phyloP scores from a whole-genome alignment of 92 coral and sea anemone species.

The Umimayanthus kanabou region DNA sequence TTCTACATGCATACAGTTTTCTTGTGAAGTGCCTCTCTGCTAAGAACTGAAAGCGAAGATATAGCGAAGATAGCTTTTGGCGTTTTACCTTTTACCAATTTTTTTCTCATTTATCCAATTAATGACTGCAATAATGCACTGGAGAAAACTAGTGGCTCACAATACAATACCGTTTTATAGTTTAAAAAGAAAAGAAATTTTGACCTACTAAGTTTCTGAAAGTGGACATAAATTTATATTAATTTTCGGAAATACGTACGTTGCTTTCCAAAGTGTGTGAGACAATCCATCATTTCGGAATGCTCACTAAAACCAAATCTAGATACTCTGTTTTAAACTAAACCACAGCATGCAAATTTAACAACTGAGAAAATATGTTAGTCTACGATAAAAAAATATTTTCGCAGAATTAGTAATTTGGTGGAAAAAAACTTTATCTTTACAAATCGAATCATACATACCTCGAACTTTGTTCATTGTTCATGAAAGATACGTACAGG shows the following conservation, averaged over 20 bases:
- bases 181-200: neutral
- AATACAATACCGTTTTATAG: neutral
- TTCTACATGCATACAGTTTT: neutral
- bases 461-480: conserved; percentile 15
- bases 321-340: neutral
- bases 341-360: neutral
- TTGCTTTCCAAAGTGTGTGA: neutral
- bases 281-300: neutral
- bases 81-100: no score
- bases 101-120: neutral
- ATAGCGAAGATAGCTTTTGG: neutral
- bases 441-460: neutral
- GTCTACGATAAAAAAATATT: neutral
- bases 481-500: neutral
- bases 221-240: no score
- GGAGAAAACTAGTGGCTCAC: neutral
- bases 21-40: neutral
- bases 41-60: neutral
- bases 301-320: neutral
- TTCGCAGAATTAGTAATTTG: neutral
- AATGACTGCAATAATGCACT: no score
- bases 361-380: neutral
- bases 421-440: neutral
- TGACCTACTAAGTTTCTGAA: no score
- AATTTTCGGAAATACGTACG: neutral